phyloP scores from a whole-genome alignment of 2,113 vertebrate genomes.

The Bathybates hornii region DNA sequence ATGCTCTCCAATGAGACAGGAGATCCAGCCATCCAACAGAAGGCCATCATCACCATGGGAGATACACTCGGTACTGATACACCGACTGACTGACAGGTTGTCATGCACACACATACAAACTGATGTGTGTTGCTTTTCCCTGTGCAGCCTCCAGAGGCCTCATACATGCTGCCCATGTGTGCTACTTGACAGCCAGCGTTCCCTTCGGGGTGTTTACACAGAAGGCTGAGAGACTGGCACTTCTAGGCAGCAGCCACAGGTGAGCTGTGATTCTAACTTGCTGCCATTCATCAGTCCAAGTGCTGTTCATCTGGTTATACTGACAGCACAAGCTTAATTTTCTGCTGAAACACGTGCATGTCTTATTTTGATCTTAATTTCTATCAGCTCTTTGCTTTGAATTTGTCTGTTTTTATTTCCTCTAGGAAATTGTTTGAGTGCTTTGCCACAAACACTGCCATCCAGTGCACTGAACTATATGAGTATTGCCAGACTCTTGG shows the following conservation, averaged over 20 bases:
- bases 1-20: constrained; percentile 83
- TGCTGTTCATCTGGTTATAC: not conserved
- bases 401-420: not conserved
- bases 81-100: not conserved
- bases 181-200: constrained; percentile 79
- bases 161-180: constrained; percentile 83
- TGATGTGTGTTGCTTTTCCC: not conserved
- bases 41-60: constrained; percentile 80
- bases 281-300: not conserved
- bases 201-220: constrained; percentile 77
- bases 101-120: not conserved
- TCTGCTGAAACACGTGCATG: not conserved
- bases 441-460: constrained; percentile 77
- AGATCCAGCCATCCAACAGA: constrained; percentile 66
- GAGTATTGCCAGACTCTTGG: constrained; percentile 83
- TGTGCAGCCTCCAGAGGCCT: constrained; percentile 79
- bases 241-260: constrained; percentile 84
- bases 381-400: not conserved
- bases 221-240: constrained; percentile 75
- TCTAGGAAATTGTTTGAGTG: constrained; percentile 73
- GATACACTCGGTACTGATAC: constrained; percentile 79
- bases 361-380: not conserved
- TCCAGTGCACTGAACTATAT: constrained; percentile 84
- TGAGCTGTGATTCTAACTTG: constrained; percentile 30
- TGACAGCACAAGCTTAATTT: not conserved